phyloP scores from a whole-genome alignment of 2,888 invertebrate species.

The Eretmocerus hayati region DNA sequence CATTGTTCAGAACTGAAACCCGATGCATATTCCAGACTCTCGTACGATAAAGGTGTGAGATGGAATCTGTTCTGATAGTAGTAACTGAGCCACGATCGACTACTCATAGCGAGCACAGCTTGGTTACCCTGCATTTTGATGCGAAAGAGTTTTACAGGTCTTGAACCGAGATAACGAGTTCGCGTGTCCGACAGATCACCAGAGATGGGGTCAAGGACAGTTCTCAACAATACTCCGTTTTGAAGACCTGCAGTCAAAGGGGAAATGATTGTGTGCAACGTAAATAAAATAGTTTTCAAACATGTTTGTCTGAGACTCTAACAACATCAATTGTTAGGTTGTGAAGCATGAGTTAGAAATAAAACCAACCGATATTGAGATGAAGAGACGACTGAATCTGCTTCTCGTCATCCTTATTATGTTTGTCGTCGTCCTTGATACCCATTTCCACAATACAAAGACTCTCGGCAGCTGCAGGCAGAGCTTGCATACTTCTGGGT shows the following conservation, averaged over 20 bases:
- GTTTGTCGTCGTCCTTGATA: slow-evolving; percentile 52
- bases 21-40: slow-evolving; percentile 93
- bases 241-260: slow-evolving; percentile 59
- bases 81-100: slow-evolving; percentile 96
- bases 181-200: slow-evolving; percentile 96
- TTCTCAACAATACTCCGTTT: slow-evolving; percentile 89
- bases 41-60: slow-evolving; percentile 91
- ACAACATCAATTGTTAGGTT: too few relatives aligned
- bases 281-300: slow-evolving; percentile 5
- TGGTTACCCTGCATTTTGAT: slow-evolving; percentile 94
- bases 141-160: slow-evolving; percentile 92
- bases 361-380: slow-evolving; percentile 73
- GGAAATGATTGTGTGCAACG: not conserved
- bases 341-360: too few relatives aligned
- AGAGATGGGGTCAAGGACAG: slow-evolving; percentile 90
- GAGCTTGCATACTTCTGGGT: slow-evolving; percentile 90
- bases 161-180: slow-evolving; percentile 90
- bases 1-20: slow-evolving; percentile 97
- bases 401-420: slow-evolving; percentile 46
- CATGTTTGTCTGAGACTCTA: too few relatives aligned
- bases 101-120: slow-evolving; percentile 95
- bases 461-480: slow-evolving; percentile 94
- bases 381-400: slow-evolving; percentile 72
- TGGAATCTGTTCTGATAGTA: slow-evolving; percentile 96
- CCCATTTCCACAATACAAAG: slow-evolving; percentile 95